Base-by-base conservation (phyloP, 2,888 invertebrate species). In the Drosophila merina region DNA sequence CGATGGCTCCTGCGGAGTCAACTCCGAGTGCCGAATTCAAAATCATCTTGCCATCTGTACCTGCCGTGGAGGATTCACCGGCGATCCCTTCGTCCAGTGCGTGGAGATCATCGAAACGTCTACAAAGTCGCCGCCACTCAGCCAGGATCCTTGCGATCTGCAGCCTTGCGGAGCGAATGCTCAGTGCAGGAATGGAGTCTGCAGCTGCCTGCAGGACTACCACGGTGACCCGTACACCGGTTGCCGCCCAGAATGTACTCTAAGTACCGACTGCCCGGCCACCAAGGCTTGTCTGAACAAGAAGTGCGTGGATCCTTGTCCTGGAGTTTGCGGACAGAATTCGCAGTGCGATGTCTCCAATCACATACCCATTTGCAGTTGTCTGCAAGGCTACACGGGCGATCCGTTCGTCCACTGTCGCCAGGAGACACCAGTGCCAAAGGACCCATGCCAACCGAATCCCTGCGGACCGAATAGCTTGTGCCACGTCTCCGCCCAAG, bases 161-260 rank as follows among this genome's bases (percentile, higher is more conserved):
- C 95, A 96, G 56, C 97, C 97, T n/a, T 97, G 97, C 90, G 97
- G 97, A 51, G 93, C 95, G 45, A 97, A 97, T 90, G 96, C 97
- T 20, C 92, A 96, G 75, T 97, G 97, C 91, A 95, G 94, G 91
- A 96, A 96, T 92, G 93, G 95, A 81, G 94, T 95, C 88, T 97
- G 97, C 90, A 93, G 94, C 69, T 97, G 97, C 91, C 92, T 96
- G 71, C 93, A 95, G 56, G 96, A 96, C 85, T 97, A 96, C 91
- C 95, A 94, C 79, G 97, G 97, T 49, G 96, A 97, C 92, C 97
- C 97, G 2, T 96, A 97, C 86, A 93, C 95, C 31, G 96, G 96
- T 86, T 97, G 97, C 90, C 93, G 96, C 88, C 97, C 97, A 10
- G 97, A 97, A 93, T 97, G 97, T 90, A 95, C 96, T 8, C 93